phyloP scores from a whole-genome alignment of 2,797 vertebrate genomes.

The Cyprinodon diabolis region DNA sequence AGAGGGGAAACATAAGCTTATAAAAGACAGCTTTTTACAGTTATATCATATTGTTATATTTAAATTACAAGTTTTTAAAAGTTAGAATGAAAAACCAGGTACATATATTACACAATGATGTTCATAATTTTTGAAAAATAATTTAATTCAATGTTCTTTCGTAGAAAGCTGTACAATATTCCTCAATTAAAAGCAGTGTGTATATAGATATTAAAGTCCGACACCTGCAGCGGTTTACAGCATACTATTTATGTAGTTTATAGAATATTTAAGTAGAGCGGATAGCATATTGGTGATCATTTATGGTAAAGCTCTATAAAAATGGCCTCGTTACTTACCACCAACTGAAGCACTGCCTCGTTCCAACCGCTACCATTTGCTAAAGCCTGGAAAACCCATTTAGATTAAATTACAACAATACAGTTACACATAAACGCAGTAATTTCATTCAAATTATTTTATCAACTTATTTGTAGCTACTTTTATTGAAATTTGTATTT shows the following conservation, averaged over 20 bases:
- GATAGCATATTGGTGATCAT: not conserved
- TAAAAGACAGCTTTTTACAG: too few relatives aligned
- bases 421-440: not conserved
- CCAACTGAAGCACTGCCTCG: conserved; percentile 76
- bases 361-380: conserved; percentile 62
- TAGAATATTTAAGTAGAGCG: too few relatives aligned
- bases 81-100: not conserved
- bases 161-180: not conserved
- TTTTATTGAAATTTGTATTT: not conserved
- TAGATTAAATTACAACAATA: not conserved
- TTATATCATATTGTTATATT: not conserved
- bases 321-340: conserved; percentile 68
- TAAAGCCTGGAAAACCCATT: conserved; percentile 66
- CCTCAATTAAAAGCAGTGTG: not conserved
- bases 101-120: not conserved
- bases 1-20: not conserved
- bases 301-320: not conserved
- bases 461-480: not conserved
- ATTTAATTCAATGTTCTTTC: not conserved
- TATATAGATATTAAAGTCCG: not conserved
- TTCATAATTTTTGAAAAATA: not conserved
- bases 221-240: not conserved
- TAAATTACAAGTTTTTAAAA: not conserved
- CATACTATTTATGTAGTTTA: not conserved
- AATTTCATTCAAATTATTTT: not conserved